phyloP scores from a whole-genome alignment of 2,888 invertebrate genomes.

The Neoitamus cyanurus region DNA sequence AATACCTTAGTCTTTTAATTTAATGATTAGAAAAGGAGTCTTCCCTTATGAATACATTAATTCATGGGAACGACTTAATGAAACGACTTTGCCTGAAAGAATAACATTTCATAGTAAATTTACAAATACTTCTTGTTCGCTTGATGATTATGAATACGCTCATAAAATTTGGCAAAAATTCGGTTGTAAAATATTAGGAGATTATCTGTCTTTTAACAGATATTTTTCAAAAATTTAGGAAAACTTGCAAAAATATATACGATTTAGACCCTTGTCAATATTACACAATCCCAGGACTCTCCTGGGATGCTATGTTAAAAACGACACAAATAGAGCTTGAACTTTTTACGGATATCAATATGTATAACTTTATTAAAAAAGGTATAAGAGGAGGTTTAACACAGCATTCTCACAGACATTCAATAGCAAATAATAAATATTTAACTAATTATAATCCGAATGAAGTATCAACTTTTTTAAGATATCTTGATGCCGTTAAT shows the following conservation, averaged over 20 bases:
- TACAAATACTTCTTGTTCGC: slow-evolving; percentile 51
- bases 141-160: slow-evolving; percentile 59
- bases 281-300: slow-evolving; percentile 22
- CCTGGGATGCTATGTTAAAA: slow-evolving; percentile 39
- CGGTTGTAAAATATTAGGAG: slow-evolving; percentile 56
- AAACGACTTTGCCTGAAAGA: slow-evolving; percentile 51
- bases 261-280: slow-evolving; percentile 26
- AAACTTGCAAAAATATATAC: slow-evolving; percentile 21
- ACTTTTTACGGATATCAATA: slow-evolving; percentile 1
- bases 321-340: background rate
- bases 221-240: slow-evolving; percentile 41
- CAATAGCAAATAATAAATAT: slow-evolving; percentile 39
- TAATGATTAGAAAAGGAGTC: slow-evolving; percentile 56
- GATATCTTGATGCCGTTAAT: background rate
- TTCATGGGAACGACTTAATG: slow-evolving; percentile 50
- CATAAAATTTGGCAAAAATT: slow-evolving; percentile 59
- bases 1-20: background rate
- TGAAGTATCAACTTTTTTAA: background rate
- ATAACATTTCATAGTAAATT: slow-evolving; percentile 54
- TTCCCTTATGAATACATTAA: slow-evolving; percentile 59
- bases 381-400: slow-evolving; percentile 26
- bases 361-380: background rate
- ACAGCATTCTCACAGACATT: slow-evolving; percentile 7
- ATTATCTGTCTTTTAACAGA: slow-evolving; percentile 60
- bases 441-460: background rate